A percentile compares a stretch with the other conserved stretches of the same genome.
Evolutionary conservation across 2,797 vertebrate genomes (phyloP).

Genomic region (Heteromormyrus szaboi): DNA sequence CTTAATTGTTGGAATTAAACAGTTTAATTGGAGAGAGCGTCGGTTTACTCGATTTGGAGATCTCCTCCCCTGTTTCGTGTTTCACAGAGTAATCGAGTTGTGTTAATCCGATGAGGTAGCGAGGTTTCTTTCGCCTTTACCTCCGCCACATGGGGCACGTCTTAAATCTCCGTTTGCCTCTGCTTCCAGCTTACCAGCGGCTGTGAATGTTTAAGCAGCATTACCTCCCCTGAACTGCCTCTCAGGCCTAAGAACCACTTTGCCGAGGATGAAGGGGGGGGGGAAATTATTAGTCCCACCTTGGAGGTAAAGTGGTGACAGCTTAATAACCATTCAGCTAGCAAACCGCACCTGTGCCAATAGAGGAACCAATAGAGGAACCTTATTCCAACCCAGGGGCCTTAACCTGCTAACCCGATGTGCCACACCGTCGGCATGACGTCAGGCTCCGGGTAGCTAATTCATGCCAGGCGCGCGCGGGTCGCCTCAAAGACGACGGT

Average conservation of each 20-base stretch:
- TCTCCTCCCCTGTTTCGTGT: neutral
- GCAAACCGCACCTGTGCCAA: constrained; percentile 52
- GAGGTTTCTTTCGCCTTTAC: neutral
- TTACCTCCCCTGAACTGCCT: constrained; percentile 45
- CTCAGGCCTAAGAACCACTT: constrained; percentile 34
- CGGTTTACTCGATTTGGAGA: constrained; percentile 35
- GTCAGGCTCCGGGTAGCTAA: constrained; percentile 45
- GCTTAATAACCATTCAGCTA: constrained; percentile 54
- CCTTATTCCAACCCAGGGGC: constrained; percentile 35
- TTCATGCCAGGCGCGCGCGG: constrained; percentile 31
- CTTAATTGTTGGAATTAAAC: constrained; percentile 44
- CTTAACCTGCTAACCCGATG: constrained; percentile 13
- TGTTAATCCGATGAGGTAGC: neutral
- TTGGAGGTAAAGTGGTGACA: constrained; percentile 58
- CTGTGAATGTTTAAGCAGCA: constrained; percentile 35
- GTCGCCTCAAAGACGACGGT: constrained; percentile 39
- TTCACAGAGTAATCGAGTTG: neutral
- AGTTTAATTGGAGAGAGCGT: constrained; percentile 31
- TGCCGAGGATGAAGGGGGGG: constrained; percentile 30
- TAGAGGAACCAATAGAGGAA: constrained; percentile 38
- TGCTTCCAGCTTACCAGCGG: constrained; percentile 35
- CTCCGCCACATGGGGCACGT: neutral
- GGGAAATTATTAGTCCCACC: constrained; percentile 39
- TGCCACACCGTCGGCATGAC: constrained; percentile 33
- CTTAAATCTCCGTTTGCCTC: neutral